Percentiles rank a stretch among this genome's conserved stretches.
These are phyloP conservation scores for Leucozona laternaria DNA, from an alignment of 2,888 invertebrate species.

Conservation along the genomic window DNA sequence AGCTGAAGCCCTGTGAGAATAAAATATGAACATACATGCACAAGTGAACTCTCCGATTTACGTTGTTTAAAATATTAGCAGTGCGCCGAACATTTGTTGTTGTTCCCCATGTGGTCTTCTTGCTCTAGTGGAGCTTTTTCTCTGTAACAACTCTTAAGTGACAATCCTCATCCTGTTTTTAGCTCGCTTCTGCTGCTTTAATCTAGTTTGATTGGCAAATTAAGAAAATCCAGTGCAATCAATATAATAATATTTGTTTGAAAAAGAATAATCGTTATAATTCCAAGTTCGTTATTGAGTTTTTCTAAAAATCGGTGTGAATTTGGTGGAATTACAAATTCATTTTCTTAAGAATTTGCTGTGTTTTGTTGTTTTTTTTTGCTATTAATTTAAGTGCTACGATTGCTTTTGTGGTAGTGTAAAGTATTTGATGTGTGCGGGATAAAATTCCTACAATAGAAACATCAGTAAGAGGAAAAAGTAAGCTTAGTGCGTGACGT, in stretches of 20 bases:
- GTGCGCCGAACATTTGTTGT: conserved; percentile 55
- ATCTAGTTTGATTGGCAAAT: conserved; percentile 66
- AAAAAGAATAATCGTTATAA: conserved; percentile 13
- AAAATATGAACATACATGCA: conserved; percentile 33
- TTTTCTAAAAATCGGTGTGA: conserved; percentile 2
- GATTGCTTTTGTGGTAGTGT: conserved; percentile 48
- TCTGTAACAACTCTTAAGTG: conserved; percentile 65
- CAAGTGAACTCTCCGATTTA: conserved; percentile 42
- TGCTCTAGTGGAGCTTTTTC: conserved; percentile 59
- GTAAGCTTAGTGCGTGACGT: conserved; percentile 27
- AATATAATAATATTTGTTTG: conserved; percentile 25
- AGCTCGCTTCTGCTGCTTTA: conserved; percentile 68
- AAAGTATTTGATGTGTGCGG: conserved; percentile 48
- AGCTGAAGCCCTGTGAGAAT: conserved; percentile 5
- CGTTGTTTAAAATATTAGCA: conserved; percentile 46
- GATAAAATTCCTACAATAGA: conserved; percentile 38
- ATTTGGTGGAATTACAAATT: conserved; percentile 13
- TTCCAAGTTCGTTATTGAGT: conserved; percentile 5
- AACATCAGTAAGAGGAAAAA: conserved; percentile 32
- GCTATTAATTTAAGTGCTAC: conserved; percentile 34
- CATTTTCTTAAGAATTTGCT: conserved; percentile 11
- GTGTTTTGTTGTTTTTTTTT: conserved; percentile 36
- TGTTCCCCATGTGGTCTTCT: conserved; percentile 44
- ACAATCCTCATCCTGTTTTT: conserved; percentile 69
- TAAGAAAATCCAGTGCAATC: conserved; percentile 32